Percentiles rank a stretch among this genome's conserved stretches.
Conservation (phyloP, 1,140 invertebrate species). For the Pseudomyrmex concolor region DNA sequence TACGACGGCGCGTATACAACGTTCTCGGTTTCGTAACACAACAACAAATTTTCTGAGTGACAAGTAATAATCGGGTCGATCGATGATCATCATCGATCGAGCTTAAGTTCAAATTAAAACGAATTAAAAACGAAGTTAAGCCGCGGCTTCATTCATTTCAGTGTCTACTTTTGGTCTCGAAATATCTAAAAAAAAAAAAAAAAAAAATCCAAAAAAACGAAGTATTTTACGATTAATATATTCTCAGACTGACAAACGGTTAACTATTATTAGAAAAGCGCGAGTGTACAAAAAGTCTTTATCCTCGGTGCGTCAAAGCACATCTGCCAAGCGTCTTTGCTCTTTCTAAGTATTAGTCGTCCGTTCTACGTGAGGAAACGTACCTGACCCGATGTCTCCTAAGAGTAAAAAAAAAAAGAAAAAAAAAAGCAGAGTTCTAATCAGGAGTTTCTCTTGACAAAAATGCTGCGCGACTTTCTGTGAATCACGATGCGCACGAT, state of each 20-base stretch:
- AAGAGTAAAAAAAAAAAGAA: conserved; percentile 23
- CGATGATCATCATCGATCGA: conserved; percentile 40
- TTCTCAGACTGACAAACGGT: conserved; percentile 47
- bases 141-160: conserved; percentile 1
- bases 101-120: conserved; percentile 46
- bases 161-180: not conserved
- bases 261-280: conserved; percentile 40
- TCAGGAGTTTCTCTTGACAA: not conserved
- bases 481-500: conserved; percentile 2
- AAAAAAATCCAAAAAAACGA: not conserved
- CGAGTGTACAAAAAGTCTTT: conserved; percentile 29
- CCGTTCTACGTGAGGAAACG: conserved; percentile 45
- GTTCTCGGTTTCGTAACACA: conserved; percentile 11
- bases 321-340: conserved; percentile 70
- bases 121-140: conserved; percentile 24
- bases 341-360: conserved; percentile 68
- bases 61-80: conserved; percentile 14
- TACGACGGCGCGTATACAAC: not conserved
- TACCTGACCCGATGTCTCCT: conserved; percentile 60
- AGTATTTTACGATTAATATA: conserved; percentile 28
- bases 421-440: conserved; percentile 56
- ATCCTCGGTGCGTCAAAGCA: conserved; percentile 59
- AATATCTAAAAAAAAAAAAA: too few species aligned
- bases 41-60: conserved; percentile 27
- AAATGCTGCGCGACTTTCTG: conserved; percentile 18